Percentiles rank a stretch among this genome's conserved stretches.
Conservation (phyloP, 2,888 invertebrate species). For the Leptinotarsa tumamoca region DNA sequence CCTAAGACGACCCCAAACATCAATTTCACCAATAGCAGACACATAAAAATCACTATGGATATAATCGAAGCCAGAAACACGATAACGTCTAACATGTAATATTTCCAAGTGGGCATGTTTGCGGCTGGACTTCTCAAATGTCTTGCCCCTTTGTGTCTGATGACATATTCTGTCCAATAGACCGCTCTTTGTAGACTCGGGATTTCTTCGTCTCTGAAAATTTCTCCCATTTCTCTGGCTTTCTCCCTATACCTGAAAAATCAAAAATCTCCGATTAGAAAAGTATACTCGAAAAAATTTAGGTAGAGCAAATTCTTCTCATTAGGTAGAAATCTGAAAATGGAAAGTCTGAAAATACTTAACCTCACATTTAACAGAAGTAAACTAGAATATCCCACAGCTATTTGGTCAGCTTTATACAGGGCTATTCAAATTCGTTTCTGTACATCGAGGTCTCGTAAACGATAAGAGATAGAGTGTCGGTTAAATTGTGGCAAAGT, state of each 20-base stretch:
- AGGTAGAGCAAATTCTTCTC: no score
- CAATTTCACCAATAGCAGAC: neutral
- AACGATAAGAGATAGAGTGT: no score
- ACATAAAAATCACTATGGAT: conserved; percentile 18
- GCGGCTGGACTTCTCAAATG: conserved; percentile 48
- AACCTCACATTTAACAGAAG: no score
- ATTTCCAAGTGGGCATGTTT: conserved; percentile 49
- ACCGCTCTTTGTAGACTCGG: conserved; percentile 49
- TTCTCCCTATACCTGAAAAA: conserved; percentile 46
- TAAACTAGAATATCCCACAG: no score
- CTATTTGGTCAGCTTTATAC: no score
- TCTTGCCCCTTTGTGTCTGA: conserved; percentile 49
- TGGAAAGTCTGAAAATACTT: no score
- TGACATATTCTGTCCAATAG: conserved; percentile 54
- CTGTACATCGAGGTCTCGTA: no score
- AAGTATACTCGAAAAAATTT: no score
- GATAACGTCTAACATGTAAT: conserved; percentile 47
- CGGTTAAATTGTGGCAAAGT: no score
- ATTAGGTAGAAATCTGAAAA: no score
- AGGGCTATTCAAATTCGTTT: no score
- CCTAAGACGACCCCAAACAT: neutral
- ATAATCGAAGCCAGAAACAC: conserved; percentile 29
- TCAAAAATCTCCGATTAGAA: no score
- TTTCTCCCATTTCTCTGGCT: conserved; percentile 42
- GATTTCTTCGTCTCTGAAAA: conserved; percentile 47